These are phyloP conservation scores for Strongylocentrotus purpuratus DNA, from an alignment of 35 echinoderm and acorn worm species.

Conservation along the genomic window DNA sequence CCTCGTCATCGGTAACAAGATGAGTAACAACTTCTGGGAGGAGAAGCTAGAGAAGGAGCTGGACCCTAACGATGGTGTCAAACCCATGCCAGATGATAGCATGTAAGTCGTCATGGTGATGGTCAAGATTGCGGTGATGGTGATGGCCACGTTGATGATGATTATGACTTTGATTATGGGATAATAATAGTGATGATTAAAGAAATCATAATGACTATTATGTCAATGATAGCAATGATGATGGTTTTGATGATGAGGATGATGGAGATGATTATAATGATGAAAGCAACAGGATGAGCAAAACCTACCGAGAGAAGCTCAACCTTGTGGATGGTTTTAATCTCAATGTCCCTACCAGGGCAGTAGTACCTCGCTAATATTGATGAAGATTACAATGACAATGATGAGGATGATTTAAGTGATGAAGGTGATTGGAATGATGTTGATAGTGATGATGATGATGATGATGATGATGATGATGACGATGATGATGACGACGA, in stretches of 20 bases:
- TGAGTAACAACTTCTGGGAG: conserved; percentile 80
- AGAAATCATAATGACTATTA: too few relatives aligned
- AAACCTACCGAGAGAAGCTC: background rate
- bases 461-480: background rate
- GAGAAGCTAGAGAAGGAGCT: conserved; percentile 42
- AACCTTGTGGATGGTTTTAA: too few relatives aligned
- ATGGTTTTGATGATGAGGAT: background rate
- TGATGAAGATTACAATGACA: background rate
- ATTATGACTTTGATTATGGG: background rate
- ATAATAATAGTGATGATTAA: background rate
- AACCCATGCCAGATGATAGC: conserved; percentile 75
- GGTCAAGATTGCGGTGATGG: background rate
- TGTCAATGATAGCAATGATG: too few relatives aligned
- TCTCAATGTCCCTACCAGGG: too few relatives aligned
- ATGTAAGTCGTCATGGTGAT: conserved; percentile 59
- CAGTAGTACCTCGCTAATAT: too few relatives aligned
- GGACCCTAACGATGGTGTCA: conserved; percentile 54
- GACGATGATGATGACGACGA: background rate
- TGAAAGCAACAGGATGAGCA: too few relatives aligned
- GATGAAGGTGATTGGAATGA: background rate
- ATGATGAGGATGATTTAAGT: background rate
- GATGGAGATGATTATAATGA: too few relatives aligned
- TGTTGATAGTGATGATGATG: background rate
- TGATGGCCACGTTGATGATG: background rate
- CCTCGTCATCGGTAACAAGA: conserved; percentile 69